These are phyloP conservation scores for fruit fly (Drosophila melanogaster) DNA, from an alignment of 1,140 invertebrate species.

Conservation along the genomic window Release_6_plus_ISO1_MT NT_033779.5:5373001-5373500, in stretches of 20 bases:
- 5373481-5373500: conserved; percentile 49
- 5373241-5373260: conserved; percentile 39
- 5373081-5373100: conserved; percentile 71
- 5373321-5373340: too few species aligned
- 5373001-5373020: conserved; percentile 2
- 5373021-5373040: conserved; percentile 58
- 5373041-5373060: conserved; percentile 48
- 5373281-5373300: not conserved
- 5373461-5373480: conserved; percentile 54
- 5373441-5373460: conserved; percentile 58
- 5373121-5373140: conserved; percentile 84
- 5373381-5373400: conserved; percentile 8
- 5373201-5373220: conserved; percentile 26
- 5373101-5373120: conserved; percentile 84
- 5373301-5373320: too few species aligned
- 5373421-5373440: conserved; percentile 50
- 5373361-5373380: conserved; percentile 1
- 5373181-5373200: not conserved
- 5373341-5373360: too few species aligned
- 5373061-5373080: conserved; percentile 34
- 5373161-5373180: conserved; percentile 34
- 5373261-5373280: conserved; percentile 22
- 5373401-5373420: conserved; percentile 39
- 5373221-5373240: conserved; percentile 44
- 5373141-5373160: conserved; percentile 79